Conservation (phyloP, 2,113 vertebrate genomes). For the Gymnogyps californianus region DNA sequence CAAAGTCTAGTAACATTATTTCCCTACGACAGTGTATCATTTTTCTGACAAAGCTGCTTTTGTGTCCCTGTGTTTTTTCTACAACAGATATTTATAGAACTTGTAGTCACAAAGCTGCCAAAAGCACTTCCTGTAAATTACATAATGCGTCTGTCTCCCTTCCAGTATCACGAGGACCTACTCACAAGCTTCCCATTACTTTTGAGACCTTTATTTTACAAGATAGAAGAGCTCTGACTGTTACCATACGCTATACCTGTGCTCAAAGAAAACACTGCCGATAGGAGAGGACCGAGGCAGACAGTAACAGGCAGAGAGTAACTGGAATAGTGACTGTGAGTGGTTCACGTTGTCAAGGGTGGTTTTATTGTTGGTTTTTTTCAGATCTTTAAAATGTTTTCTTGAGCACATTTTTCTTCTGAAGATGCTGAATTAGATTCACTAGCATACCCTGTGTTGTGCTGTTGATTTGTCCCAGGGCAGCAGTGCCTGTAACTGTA, state of each 20-base stretch:
- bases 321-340: background rate
- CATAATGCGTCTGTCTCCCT: background rate
- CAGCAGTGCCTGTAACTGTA: background rate
- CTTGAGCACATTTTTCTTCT: background rate
- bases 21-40: background rate
- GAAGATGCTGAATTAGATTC: background rate
- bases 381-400: background rate
- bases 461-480: background rate
- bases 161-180: background rate
- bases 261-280: background rate
- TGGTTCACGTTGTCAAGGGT: background rate
- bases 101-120: background rate
- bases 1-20: background rate
- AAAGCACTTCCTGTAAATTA: constrained; percentile 38
- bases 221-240: background rate
- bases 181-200: background rate
- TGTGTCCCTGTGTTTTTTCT: constrained; percentile 1
- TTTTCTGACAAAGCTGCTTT: constrained; percentile 1
- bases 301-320: background rate
- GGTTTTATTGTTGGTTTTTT: background rate
- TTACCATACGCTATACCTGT: background rate
- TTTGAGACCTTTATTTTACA: background rate
- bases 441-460: background rate
- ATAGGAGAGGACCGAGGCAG: background rate
- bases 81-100: constrained; percentile 6